Evolutionary conservation across 2,797 vertebrate species (phyloP).

Genomic region (Cuculus canorus): DNA sequence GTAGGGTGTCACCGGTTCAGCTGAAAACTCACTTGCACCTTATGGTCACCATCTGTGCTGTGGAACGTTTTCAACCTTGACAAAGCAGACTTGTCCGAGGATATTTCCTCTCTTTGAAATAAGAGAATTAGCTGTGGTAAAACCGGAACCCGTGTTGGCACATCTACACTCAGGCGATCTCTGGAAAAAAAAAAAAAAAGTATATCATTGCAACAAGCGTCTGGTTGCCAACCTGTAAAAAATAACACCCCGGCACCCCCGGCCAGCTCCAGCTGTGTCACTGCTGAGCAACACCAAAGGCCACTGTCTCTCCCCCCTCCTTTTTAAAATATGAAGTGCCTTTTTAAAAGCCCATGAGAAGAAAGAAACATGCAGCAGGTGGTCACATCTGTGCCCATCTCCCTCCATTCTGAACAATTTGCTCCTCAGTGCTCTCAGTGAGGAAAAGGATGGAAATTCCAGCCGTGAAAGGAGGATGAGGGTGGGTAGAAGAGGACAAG

Average conservation of each 20-base stretch:
- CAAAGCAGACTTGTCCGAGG: constrained; percentile 76
- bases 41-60: constrained; percentile 75
- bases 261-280: constrained; percentile 69
- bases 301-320: constrained; percentile 67
- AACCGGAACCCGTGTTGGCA: constrained; percentile 56
- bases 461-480: constrained; percentile 30
- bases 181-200: background rate
- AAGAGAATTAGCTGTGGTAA: constrained; percentile 69
- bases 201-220: constrained; percentile 31
- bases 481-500: constrained; percentile 48
- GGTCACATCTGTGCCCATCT: constrained; percentile 79
- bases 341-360: constrained; percentile 74
- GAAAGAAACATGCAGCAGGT: constrained; percentile 76
- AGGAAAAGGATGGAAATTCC: constrained; percentile 66
- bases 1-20: constrained; percentile 72
- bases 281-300: constrained; percentile 69
- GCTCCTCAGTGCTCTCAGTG: constrained; percentile 64
- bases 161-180: constrained; percentile 55
- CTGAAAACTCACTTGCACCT: constrained; percentile 73
- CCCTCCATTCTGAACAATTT: constrained; percentile 75
- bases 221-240: constrained; percentile 65
- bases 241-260: constrained; percentile 43
- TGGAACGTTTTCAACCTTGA: constrained; percentile 75
- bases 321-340: constrained; percentile 69
- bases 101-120: constrained; percentile 79